Evolutionary conservation across 2,888 invertebrate species (phyloP).

Genomic region (Harpalus rufipes): DNA sequence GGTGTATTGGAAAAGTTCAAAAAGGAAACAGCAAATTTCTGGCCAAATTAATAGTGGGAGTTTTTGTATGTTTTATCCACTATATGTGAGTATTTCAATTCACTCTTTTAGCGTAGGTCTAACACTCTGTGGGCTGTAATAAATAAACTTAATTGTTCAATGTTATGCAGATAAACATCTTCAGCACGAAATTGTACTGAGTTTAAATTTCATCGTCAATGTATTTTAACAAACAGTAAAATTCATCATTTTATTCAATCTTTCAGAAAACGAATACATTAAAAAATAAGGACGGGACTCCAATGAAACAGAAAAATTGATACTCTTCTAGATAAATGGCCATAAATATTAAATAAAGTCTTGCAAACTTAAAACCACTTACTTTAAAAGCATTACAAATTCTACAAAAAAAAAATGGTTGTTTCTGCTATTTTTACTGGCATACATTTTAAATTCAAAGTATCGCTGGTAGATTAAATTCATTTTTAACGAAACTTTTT

Average conservation of each 20-base stretch:
- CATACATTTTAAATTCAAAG: not conserved
- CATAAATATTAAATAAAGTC: not conserved
- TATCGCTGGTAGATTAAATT: not conserved
- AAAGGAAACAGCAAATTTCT: too few relatives aligned
- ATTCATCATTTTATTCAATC: too few relatives aligned
- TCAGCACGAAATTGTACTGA: not conserved
- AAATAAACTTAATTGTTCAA: conserved; percentile 27
- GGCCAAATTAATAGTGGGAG: too few relatives aligned
- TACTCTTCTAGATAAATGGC: not conserved
- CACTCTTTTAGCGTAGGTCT: conserved; percentile 17
- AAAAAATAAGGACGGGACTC: not conserved
- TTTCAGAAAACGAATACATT: too few relatives aligned
- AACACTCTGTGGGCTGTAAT: conserved; percentile 2
- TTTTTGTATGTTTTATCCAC: not conserved
- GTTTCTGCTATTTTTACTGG: not conserved
- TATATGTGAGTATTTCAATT: conserved; percentile 25
- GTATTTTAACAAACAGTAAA: too few relatives aligned
- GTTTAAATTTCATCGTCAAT: too few relatives aligned
- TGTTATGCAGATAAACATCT: conserved; percentile 5
- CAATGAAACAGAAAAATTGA: not conserved
- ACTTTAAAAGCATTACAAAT: conserved; percentile 2
- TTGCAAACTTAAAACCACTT: not conserved
- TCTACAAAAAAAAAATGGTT: not conserved
- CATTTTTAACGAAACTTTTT: not conserved
- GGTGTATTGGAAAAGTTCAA: too few relatives aligned